Evolutionary conservation across 2,113 vertebrate genomes (phyloP), one percentile per base, ranked within the genome.

Genomic region (Brevimyrus niger): DNA sequence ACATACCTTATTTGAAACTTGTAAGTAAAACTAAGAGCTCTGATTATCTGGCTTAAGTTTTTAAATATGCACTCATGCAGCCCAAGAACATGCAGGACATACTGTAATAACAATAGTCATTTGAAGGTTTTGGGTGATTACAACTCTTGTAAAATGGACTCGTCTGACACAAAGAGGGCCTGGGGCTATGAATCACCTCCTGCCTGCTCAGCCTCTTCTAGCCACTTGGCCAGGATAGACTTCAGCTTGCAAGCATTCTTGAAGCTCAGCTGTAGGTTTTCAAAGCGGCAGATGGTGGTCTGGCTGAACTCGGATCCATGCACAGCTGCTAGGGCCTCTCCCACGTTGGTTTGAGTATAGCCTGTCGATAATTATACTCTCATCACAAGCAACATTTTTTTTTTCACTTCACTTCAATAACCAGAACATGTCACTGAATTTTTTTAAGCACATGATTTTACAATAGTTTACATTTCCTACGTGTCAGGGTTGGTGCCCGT

Each of bases 281-380:
- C 98, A 94, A 99, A 99, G 27, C 98, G 96, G 93, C 98, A 99
- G 93, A 99, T 99, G 0, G 98, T 99, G 9, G 98, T 99, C 94
- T 99, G 98, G 92, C 98, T 99, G 96, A 99, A 99, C 92, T 99
- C 98, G 0, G 98, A 99, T 92, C 98, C 98, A 0, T 99, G 98
- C 88, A 99, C 98, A 0, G 98, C 98, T 46, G 98, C 98, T 50
- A 99, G 95, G 0, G 98, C 98, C 93, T 99, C 98, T 13, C 98
- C 98, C 21, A 99, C 98, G 0, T 99, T 99, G n/a, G 98, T 99
- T 92, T 99, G 98, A 6, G 98, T 99, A 90, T 99, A 99, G 51
- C 98, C 98, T 99, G 95, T 1, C 21, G 85, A 89, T 90, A 65
- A 84, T 90, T 58, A 42, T n/a, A 76, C 87, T 46, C 87, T 13